phyloP scores from a whole-genome alignment of 2,888 invertebrate species.

The Metopia argyrocephala region DNA sequence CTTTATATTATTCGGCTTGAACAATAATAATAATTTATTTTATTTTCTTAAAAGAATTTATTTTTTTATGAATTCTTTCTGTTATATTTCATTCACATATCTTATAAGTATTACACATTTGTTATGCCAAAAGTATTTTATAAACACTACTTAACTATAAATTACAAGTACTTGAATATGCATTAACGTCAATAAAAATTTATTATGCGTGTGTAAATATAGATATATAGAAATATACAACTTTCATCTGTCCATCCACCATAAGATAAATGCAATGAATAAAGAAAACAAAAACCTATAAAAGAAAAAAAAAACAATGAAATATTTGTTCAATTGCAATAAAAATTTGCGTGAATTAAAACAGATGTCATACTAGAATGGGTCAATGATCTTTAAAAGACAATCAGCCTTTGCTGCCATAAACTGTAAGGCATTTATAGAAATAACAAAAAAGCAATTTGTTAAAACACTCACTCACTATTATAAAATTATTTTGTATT shows the following conservation, averaged over 20 bases:
- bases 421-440: too few species aligned
- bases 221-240: conserved; percentile 21
- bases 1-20: background rate
- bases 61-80: background rate
- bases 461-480: conserved; percentile 6
- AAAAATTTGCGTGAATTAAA: conserved; percentile 63
- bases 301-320: conserved; percentile 13
- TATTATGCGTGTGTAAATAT: conserved; percentile 34
- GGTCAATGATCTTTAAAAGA: conserved; percentile 66
- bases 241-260: background rate
- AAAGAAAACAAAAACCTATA: background rate
- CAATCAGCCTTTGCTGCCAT: background rate
- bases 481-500: conserved; percentile 1
- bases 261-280: conserved; percentile 6
- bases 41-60: background rate
- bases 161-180: conserved; percentile 36
- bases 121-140: background rate
- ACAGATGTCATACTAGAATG: conserved; percentile 62
- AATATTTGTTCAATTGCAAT: background rate
- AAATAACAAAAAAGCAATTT: conserved; percentile 5
- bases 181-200: conserved; percentile 53
- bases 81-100: conserved; percentile 17
- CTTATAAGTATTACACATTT: background rate
- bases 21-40: background rate
- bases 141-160: background rate